These are phyloP conservation scores for Ceryle rudis DNA, from an alignment of 2,797 vertebrate species.

Conservation along the genomic window DNA sequence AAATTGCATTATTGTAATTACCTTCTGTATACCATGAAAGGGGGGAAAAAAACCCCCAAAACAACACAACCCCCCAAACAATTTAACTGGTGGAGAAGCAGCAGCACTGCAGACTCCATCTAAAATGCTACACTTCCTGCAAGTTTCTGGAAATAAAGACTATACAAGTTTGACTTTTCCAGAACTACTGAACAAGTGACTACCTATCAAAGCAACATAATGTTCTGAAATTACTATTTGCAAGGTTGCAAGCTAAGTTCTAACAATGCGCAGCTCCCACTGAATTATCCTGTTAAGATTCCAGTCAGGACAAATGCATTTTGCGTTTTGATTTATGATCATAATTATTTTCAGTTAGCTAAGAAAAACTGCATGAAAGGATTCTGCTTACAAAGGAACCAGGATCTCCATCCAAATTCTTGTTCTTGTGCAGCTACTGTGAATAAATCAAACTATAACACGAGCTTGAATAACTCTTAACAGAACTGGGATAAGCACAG, in stretches of 20 bases:
- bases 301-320: background rate
- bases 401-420: rapidly evolving
- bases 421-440: background rate
- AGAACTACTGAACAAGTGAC: background rate
- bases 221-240: background rate
- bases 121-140: background rate
- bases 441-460: constrained; percentile 18
- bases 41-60: background rate
- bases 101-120: background rate
- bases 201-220: background rate
- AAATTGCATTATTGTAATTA: background rate
- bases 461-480: background rate
- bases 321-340: constrained; percentile 39
- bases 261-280: background rate
- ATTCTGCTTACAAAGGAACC: background rate
- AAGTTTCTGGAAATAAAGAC: background rate
- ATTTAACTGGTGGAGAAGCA: background rate
- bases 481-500: background rate
- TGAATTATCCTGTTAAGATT: background rate
- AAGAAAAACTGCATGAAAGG: background rate
- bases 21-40: background rate
- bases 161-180: background rate
- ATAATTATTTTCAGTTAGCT: constrained; percentile 15
- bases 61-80: background rate
- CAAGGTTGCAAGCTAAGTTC: background rate